phyloP scores from a whole-genome alignment of 35 echinoderm and acorn worm genomes.

The Diadema setosum region DNA sequence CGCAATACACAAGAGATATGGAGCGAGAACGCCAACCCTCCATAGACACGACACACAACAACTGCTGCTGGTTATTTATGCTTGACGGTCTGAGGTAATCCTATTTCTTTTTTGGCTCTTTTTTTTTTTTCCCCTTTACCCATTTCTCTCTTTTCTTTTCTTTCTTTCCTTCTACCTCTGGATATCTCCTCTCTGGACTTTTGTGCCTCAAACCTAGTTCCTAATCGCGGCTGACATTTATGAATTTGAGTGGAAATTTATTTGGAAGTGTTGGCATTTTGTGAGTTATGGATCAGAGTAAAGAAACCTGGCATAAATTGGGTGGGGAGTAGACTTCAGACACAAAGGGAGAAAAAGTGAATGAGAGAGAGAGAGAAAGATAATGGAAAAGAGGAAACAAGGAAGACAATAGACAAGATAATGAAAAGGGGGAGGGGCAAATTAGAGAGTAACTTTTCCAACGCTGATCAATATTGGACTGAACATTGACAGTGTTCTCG shows the following conservation, averaged over 20 bases:
- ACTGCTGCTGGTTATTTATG: slow-evolving; percentile 27
- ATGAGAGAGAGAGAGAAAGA: background rate
- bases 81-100: too few relatives aligned
- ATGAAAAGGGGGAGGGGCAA: too few relatives aligned
- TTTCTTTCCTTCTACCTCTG: background rate
- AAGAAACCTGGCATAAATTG: background rate
- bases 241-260: slow-evolving; percentile 12
- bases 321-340: background rate
- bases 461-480: too few relatives aligned
- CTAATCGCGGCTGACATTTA: background rate
- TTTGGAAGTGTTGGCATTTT: slow-evolving; percentile 4
- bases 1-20: background rate
- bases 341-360: background rate
- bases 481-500: too few relatives aligned
- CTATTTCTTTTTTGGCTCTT: background rate
- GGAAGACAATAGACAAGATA: too few relatives aligned
- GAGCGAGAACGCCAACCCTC: background rate
- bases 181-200: background rate
- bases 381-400: background rate
- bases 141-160: background rate
- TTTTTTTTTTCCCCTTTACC: background rate
- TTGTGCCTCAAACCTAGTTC: background rate
- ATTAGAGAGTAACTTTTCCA: too few relatives aligned
- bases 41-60: background rate
- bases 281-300: background rate